A percentile compares a stretch with the other conserved stretches of the same genome.
Conservation (phyloP, 2,797 vertebrate genomes). For the Clarias pachynema region DNA sequence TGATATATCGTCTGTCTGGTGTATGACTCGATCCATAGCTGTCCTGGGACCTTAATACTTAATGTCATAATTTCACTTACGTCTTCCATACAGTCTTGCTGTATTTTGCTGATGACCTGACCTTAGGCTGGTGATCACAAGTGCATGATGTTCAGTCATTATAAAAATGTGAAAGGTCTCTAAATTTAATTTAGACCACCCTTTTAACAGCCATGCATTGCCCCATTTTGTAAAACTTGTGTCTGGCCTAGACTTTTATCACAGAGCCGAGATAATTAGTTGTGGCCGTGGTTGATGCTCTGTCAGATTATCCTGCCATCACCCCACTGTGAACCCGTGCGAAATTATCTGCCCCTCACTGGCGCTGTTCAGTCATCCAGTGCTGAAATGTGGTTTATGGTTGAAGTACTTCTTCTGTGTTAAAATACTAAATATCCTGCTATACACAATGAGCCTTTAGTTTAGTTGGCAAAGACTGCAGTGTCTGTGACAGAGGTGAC, state of each 20-base stretch:
- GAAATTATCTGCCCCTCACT: conserved; percentile 30
- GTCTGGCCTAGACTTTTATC: not conserved
- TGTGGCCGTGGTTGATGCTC: not conserved
- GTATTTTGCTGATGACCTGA: not conserved
- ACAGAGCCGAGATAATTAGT: not conserved
- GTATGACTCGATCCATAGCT: not conserved
- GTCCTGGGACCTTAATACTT: not conserved
- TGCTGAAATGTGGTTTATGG: conserved; percentile 47
- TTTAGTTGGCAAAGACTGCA: conserved; percentile 33
- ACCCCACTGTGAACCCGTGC: not conserved
- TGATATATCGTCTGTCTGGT: not conserved
- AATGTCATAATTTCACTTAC: not conserved
- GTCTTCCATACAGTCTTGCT: not conserved
- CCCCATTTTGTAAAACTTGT: not conserved
- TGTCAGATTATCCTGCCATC: conserved; percentile 5
- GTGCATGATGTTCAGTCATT: not conserved
- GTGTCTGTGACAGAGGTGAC: conserved; percentile 36
- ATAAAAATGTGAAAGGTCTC: not conserved
- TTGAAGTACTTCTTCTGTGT: conserved; percentile 18
- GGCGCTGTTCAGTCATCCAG: conserved; percentile 51
- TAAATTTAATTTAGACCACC: not conserved
- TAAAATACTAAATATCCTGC: conserved; percentile 20
- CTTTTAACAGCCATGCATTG: not conserved
- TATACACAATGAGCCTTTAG: conserved; percentile 16
- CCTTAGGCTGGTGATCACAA: not conserved